Evolutionary conservation across 2,888 invertebrate genomes (phyloP).

Genomic region (Thereva unica): DNA sequence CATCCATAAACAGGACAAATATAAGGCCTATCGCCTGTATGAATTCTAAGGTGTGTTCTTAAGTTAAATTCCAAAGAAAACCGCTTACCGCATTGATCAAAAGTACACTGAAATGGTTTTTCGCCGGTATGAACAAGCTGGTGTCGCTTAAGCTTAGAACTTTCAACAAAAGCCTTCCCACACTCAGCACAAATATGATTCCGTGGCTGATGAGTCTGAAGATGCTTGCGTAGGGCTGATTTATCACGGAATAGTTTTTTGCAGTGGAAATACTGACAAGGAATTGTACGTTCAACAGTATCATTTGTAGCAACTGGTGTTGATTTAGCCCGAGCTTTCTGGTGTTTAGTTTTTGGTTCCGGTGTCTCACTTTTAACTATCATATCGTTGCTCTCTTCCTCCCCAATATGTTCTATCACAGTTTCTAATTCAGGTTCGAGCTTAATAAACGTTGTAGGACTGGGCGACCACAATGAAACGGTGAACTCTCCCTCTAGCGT

Average conservation of each 20-base stretch:
- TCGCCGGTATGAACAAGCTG: conserved; percentile 18
- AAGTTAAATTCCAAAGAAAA: conserved; percentile 26
- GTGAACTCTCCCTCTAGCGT: conserved; percentile 17
- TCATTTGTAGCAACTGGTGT: background rate
- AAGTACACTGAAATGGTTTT: conserved; percentile 7
- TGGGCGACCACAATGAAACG: conserved; percentile 3
- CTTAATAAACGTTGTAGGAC: too few relatives aligned
- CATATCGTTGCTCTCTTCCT: background rate
- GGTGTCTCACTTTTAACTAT: background rate
- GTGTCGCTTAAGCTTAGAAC: conserved; percentile 25
- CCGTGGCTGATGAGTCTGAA: conserved; percentile 4
- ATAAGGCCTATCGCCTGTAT: conserved; percentile 67
- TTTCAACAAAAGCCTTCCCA: conserved; percentile 18
- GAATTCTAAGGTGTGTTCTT: conserved; percentile 30
- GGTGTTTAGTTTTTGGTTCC: background rate
- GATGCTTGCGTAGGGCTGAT: conserved; percentile 15
- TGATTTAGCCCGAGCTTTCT: background rate
- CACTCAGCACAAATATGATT: conserved; percentile 20
- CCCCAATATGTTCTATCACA: background rate
- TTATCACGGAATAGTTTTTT: conserved; percentile 15
- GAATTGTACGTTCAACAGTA: conserved; percentile 7
- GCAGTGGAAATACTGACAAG: conserved; percentile 13
- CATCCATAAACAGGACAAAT: conserved; percentile 96
- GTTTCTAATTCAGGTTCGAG: too few relatives aligned
- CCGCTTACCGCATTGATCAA: conserved; percentile 9